phyloP scores from a whole-genome alignment of 2,888 invertebrate species.

The Trimorus sp. region DNA sequence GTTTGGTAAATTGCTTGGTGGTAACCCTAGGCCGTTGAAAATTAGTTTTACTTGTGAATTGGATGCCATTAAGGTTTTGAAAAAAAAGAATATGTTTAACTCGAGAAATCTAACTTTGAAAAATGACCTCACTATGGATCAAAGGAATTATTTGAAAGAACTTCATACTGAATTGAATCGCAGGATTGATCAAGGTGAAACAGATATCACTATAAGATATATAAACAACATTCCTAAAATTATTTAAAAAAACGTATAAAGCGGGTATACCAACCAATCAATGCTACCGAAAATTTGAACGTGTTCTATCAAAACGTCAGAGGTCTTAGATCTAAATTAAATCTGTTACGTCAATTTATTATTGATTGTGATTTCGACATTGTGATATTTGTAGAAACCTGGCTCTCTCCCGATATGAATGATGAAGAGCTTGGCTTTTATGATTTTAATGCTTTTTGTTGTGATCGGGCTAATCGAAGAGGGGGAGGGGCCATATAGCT shows the following conservation, averaged over 20 bases:
- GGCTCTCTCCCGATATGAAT: not conserved
- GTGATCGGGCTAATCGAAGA: not conserved
- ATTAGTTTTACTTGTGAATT: too few relatives aligned
- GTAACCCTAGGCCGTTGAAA: too few relatives aligned
- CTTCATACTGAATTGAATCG: not conserved
- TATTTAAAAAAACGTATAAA: not conserved
- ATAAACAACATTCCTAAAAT: not conserved
- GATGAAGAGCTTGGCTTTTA: not conserved
- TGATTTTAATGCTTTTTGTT: not conserved
- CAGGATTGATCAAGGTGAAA: not conserved
- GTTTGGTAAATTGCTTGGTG: too few relatives aligned
- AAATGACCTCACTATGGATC: too few relatives aligned
- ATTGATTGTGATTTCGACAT: not conserved
- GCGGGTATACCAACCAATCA: not conserved
- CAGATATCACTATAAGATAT: not conserved
- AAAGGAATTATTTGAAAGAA: not conserved
- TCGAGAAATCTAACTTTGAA: too few relatives aligned
- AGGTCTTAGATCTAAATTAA: not conserved
- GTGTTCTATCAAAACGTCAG: conserved; percentile 4
- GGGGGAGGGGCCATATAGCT: not conserved
- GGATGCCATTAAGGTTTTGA: too few relatives aligned
- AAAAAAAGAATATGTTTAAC: too few relatives aligned
- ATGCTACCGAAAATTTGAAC: not conserved
- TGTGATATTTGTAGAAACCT: conserved; percentile 3
- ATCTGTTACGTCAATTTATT: not conserved